These are phyloP conservation scores for Esperia sulphurella DNA, from an alignment of 2,888 invertebrate species.

Conservation along the genomic window DNA sequence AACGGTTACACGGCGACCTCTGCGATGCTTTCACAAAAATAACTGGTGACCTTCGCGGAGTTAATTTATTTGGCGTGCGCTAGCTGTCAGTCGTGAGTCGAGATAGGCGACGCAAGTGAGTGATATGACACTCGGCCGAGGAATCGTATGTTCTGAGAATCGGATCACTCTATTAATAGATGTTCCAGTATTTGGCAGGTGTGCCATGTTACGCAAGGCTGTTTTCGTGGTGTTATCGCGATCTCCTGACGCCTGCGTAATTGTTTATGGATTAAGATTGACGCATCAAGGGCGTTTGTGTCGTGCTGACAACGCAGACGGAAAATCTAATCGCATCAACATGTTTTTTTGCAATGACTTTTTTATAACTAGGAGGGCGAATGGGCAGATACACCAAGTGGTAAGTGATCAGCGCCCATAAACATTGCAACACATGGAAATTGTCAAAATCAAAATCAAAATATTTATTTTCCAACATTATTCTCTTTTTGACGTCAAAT, in stretches of 20 bases:
- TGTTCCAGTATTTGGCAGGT: constrained; percentile 18
- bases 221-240: not conserved
- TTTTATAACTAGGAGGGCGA: too few relatives aligned
- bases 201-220: constrained; percentile 11
- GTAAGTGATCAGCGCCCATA: too few relatives aligned
- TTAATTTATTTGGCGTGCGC: constrained; percentile 43
- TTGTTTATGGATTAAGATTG: constrained; percentile 6
- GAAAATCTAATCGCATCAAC: too few relatives aligned
- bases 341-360: too few relatives aligned
- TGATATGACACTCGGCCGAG: not conserved
- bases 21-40: constrained; percentile 38
- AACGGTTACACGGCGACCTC: not conserved
- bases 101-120: constrained; percentile 4
- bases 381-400: too few relatives aligned
- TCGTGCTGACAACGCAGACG: not conserved
- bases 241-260: not conserved
- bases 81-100: not conserved
- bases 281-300: constrained; percentile 1
- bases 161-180: constrained; percentile 6
- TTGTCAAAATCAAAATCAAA: too few relatives aligned
- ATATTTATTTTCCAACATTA: too few relatives aligned
- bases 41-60: constrained; percentile 40
- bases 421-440: too few relatives aligned
- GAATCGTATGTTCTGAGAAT: constrained; percentile 3
- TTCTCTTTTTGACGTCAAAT: too few relatives aligned